phyloP scores from a whole-genome alignment of 2,797 vertebrate genomes.

The Epinephelus malabaricus region DNA sequence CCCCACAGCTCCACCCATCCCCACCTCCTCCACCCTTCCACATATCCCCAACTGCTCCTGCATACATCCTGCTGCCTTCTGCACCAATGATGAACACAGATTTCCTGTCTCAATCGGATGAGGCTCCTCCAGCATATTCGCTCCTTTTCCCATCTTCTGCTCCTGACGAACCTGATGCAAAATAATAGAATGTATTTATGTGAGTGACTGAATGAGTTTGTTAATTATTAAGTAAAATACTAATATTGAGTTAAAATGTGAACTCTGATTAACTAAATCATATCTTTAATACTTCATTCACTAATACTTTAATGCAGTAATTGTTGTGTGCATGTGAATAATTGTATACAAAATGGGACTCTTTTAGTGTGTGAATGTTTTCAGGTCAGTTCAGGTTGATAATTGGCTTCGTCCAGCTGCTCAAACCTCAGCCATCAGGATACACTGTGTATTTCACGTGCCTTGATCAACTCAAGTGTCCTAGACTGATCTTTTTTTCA shows the following conservation, averaged over 20 bases:
- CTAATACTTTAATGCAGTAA: background rate
- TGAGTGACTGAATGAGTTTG: background rate
- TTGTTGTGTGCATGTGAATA: background rate
- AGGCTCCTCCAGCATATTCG: slow-evolving; percentile 72
- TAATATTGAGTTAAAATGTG: background rate
- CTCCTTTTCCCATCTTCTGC: slow-evolving; percentile 65
- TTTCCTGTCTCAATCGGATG: slow-evolving; percentile 71
- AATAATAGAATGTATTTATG: slow-evolving; percentile 24
- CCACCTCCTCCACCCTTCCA: slow-evolving; percentile 3
- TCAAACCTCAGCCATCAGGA: background rate
- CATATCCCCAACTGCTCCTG: slow-evolving; percentile 20
- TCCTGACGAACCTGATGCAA: slow-evolving; percentile 24
- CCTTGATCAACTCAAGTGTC: slow-evolving; percentile 39
- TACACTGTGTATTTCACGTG: slow-evolving; percentile 20
- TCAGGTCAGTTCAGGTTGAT: background rate
- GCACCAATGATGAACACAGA: slow-evolving; percentile 51
- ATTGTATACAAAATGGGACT: background rate
- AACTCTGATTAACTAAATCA: background rate
- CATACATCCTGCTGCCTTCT: slow-evolving; percentile 50
- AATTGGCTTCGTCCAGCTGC: background rate
- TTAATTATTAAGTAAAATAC: background rate
- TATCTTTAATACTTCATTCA: background rate
- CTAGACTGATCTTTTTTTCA: background rate
- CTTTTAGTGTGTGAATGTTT: background rate
- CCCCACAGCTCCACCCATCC: slow-evolving; percentile 37